These are phyloP conservation scores for Cactoblastis cactorum DNA, from an alignment of 2,888 invertebrate genomes.

Conservation along the genomic window DNA sequence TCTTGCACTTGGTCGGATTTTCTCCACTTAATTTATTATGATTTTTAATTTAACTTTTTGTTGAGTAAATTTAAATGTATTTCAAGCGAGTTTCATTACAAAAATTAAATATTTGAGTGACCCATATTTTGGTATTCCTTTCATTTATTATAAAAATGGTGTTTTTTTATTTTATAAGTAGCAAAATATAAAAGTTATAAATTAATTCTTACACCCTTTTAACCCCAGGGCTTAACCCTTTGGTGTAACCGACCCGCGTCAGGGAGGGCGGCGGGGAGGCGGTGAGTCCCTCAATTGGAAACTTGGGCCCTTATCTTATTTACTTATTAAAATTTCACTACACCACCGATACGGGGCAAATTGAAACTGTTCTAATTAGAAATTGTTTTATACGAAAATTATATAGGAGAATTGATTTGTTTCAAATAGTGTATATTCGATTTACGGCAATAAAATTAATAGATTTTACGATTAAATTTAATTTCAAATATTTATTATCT, in stretches of 20 bases:
- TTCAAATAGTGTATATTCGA: not conserved
- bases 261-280: conserved; percentile 21
- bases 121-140: too few relatives aligned
- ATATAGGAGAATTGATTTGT: not conserved
- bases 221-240: conserved; percentile 33
- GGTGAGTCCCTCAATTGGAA: conserved; percentile 19
- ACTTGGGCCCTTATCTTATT: conserved; percentile 22
- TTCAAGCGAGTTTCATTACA: too few relatives aligned
- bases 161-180: too few relatives aligned
- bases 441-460: too few relatives aligned
- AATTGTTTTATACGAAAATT: not conserved
- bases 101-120: too few relatives aligned
- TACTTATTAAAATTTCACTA: conserved; percentile 20
- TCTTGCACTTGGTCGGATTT: too few relatives aligned
- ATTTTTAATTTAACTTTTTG: too few relatives aligned
- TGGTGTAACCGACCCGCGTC: conserved; percentile 23
- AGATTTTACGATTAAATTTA: too few relatives aligned
- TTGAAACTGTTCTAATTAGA: conserved; percentile 6
- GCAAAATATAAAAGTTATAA: conserved; percentile 27
- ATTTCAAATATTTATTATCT: too few relatives aligned
- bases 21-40: too few relatives aligned
- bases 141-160: too few relatives aligned
- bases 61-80: too few relatives aligned
- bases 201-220: conserved; percentile 36
- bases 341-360: not conserved